phyloP scores from a whole-genome alignment of 2,888 invertebrate species.

The Cheilosia grossa region DNA sequence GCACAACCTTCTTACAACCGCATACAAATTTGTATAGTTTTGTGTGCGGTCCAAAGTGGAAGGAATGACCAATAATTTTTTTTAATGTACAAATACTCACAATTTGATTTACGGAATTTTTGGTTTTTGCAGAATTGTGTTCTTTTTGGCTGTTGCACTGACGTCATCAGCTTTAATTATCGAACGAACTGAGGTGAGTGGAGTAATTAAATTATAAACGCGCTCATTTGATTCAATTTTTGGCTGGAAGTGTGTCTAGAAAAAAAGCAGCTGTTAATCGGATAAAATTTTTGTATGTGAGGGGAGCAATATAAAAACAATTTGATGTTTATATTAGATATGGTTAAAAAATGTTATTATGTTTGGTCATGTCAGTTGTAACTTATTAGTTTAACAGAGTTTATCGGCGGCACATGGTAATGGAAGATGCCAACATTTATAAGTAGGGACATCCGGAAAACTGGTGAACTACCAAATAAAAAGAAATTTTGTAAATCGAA shows the following conservation, averaged over 20 bases:
- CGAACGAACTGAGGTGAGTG: slow-evolving; percentile 90
- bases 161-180: slow-evolving; percentile 96
- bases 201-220: slow-evolving; percentile 3
- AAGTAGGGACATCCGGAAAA: too few species aligned
- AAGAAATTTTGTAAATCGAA: too few species aligned
- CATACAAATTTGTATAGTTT: not conserved
- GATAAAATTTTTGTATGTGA: slow-evolving; percentile 9
- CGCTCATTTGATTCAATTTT: not conserved
- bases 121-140: slow-evolving; percentile 91
- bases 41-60: not conserved
- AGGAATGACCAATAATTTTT: not conserved
- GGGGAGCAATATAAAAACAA: not conserved
- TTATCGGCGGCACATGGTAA: too few species aligned
- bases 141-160: slow-evolving; percentile 97
- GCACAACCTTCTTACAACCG: not conserved
- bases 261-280: too few species aligned
- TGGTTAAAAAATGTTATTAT: not conserved
- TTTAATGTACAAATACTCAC: not conserved
- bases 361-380: too few species aligned
- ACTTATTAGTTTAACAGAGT: too few species aligned
- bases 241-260: not conserved
- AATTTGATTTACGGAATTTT: not conserved
- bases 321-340: not conserved
- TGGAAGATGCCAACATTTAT: too few species aligned
- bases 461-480: too few species aligned